Evolutionary conservation across 1,140 invertebrate species (phyloP).

Genomic region (Bombus superbus): DNA sequence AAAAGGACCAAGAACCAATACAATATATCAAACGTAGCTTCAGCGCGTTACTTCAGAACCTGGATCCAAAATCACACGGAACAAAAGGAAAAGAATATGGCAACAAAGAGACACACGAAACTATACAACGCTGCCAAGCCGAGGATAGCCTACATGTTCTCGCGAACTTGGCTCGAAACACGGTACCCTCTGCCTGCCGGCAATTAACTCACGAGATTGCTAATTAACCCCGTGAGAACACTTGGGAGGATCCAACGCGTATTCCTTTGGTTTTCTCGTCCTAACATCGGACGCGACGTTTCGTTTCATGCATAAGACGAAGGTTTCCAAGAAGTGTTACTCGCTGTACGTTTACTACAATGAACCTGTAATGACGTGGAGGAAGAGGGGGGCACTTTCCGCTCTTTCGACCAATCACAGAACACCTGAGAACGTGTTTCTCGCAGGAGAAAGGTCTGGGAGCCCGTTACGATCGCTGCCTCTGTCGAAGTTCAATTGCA

Average conservation of each 20-base stretch:
- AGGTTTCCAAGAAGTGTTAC: slow-evolving; percentile 15
- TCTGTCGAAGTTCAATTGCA: slow-evolving; percentile 30
- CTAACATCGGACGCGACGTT: slow-evolving; percentile 29
- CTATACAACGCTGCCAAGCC: slow-evolving; percentile 4
- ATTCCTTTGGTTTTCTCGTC: slow-evolving; percentile 55
- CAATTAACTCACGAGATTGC: slow-evolving; percentile 73
- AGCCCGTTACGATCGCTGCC: slow-evolving; percentile 70
- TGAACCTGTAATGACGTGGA: slow-evolving; percentile 38
- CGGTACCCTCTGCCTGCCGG: slow-evolving; percentile 41
- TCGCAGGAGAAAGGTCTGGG: slow-evolving; percentile 72
- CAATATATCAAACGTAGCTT: not conserved
- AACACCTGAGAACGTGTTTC: slow-evolving; percentile 61
- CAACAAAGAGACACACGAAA: slow-evolving; percentile 24
- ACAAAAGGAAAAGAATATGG: slow-evolving; percentile 8
- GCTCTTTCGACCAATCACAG: slow-evolving; percentile 66
- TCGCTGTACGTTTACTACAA: slow-evolving; percentile 36
- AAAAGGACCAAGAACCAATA: not conserved
- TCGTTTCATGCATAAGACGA: slow-evolving; percentile 6
- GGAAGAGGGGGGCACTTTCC: slow-evolving; percentile 58
- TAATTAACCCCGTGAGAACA: slow-evolving; percentile 76
- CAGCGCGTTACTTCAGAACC: not conserved
- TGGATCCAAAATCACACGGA: not conserved
- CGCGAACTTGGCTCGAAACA: slow-evolving; percentile 46
- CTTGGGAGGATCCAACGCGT: slow-evolving; percentile 41
- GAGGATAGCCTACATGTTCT: slow-evolving; percentile 20